Evolutionary conservation across 2,113 vertebrate genomes (phyloP).

Genomic region (Ancistrus triradiatus): DNA sequence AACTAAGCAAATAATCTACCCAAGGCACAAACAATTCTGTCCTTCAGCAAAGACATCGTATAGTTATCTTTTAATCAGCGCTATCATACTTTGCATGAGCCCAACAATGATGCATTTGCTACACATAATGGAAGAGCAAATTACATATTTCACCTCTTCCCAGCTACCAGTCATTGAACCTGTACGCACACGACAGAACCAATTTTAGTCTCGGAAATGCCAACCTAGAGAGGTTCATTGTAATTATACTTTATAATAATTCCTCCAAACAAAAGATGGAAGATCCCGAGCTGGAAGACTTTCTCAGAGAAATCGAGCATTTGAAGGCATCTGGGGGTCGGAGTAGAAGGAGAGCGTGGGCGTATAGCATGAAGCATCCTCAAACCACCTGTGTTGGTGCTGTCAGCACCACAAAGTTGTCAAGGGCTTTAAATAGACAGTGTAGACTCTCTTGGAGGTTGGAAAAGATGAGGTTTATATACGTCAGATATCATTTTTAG

Average conservation of each 20-base stretch:
- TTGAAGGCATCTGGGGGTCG: constrained; percentile 24
- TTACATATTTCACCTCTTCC: constrained; percentile 17
- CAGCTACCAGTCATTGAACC: constrained; percentile 33
- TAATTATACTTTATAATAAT: constrained; percentile 46
- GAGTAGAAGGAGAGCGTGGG: constrained; percentile 2
- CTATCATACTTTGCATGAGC: not conserved
- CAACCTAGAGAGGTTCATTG: not conserved
- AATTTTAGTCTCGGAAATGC: constrained; percentile 36
- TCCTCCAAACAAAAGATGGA: constrained; percentile 27
- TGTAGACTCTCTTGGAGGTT: constrained; percentile 6
- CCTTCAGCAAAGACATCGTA: not conserved
- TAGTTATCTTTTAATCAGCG: constrained; percentile 1
- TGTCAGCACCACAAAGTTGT: constrained; percentile 12
- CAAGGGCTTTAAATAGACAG: constrained; percentile 19
- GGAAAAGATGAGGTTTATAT: constrained; percentile 25
- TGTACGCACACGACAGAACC: constrained; percentile 15
- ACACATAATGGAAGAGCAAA: constrained; percentile 32
- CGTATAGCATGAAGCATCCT: constrained; percentile 26
- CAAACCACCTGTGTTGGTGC: constrained; percentile 3
- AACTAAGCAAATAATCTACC: not conserved
- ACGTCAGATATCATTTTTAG: constrained; percentile 12
- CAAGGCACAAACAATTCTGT: not conserved
- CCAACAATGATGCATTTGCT: constrained; percentile 21
- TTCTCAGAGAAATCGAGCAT: constrained; percentile 6
- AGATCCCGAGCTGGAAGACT: constrained; percentile 24